A percentile compares a stretch with the other conserved stretches of the same genome.
Evolutionary conservation across 2,797 vertebrate genomes (phyloP).

Genomic region (Pyrrhura leucotis): DNA sequence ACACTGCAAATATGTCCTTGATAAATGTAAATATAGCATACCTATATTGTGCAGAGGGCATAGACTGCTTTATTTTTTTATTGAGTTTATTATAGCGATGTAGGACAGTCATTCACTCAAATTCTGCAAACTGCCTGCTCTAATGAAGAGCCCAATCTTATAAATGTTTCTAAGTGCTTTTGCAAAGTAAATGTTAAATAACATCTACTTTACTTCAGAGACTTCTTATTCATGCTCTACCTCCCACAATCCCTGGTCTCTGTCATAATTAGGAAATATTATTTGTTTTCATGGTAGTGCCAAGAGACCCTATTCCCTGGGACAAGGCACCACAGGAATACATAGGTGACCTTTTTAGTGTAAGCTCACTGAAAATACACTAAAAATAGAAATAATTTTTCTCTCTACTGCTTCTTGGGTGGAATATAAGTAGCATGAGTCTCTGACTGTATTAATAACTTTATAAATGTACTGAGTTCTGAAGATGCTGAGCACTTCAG

Average conservation of each 20-base stretch:
- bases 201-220: neutral
- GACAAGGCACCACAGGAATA: neutral
- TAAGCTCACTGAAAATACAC: neutral
- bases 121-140: neutral
- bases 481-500: neutral
- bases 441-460: neutral
- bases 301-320: neutral
- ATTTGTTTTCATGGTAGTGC: neutral
- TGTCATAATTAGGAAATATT: constrained; percentile 35
- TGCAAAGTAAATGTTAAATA: constrained; percentile 41
- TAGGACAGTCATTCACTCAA: neutral
- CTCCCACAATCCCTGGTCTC: neutral
- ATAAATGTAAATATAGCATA: neutral
- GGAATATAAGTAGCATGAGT: neutral
- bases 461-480: neutral
- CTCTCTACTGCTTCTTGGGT: neutral
- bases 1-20: neutral
- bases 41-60: neutral
- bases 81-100: neutral
- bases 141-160: neutral
- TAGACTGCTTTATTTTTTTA: neutral
- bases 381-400: constrained; percentile 25
- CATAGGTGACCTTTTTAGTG: neutral
- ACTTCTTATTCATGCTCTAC: constrained; percentile 12
- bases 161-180: neutral